phyloP scores from a whole-genome alignment of 2,888 invertebrate genomes.

The Morpho deidamia region DNA sequence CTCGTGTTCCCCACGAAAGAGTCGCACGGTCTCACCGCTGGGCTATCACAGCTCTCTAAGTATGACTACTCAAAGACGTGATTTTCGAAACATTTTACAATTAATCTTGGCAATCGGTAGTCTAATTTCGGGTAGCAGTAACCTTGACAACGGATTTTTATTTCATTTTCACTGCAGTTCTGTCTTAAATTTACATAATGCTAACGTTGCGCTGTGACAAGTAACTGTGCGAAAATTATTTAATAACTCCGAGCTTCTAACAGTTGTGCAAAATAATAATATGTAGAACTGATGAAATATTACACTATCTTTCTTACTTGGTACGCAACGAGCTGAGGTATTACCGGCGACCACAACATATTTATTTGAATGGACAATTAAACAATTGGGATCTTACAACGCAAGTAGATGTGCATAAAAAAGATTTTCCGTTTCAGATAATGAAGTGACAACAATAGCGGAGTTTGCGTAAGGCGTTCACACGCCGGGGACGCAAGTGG shows the following conservation, averaged over 20 bases:
- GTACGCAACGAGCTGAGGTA: conserved; percentile 33
- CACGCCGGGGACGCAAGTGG: conserved; percentile 65
- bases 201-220: background rate
- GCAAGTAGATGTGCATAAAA: conserved; percentile 61
- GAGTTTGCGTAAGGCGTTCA: conserved; percentile 65
- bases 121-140: conserved; percentile 1
- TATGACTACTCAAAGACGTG: too few relatives aligned
- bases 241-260: conserved; percentile 21
- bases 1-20: too few relatives aligned
- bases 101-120: background rate
- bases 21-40: too few relatives aligned
- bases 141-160: conserved; percentile 18
- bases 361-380: conserved; percentile 64
- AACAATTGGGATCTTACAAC: conserved; percentile 70
- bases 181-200: conserved; percentile 7
- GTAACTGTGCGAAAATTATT: conserved; percentile 17
- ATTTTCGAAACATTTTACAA: too few relatives aligned
- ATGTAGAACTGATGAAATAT: conserved; percentile 23
- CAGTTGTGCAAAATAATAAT: conserved; percentile 54
- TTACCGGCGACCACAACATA: conserved; percentile 44
- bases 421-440: conserved; percentile 78
- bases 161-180: conserved; percentile 5
- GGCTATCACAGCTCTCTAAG: too few relatives aligned
- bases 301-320: conserved; percentile 10
- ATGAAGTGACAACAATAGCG: conserved; percentile 74